These are phyloP conservation scores for Morinoia aosen DNA, from an alignment of 2,888 invertebrate genomes.

Conservation along the genomic window DNA sequence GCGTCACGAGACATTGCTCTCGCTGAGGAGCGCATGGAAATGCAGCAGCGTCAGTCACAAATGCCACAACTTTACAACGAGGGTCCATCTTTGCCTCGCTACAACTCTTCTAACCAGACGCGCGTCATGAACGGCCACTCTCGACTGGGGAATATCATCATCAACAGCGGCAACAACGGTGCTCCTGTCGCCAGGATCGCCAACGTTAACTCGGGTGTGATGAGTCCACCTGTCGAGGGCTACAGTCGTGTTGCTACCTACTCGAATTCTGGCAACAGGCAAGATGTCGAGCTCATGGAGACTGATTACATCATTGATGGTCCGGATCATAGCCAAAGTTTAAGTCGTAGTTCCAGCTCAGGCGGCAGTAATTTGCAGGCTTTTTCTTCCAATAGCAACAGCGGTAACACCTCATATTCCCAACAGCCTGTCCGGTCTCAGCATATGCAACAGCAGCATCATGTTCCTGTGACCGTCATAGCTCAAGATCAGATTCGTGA, in stretches of 20 bases:
- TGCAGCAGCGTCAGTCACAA: conserved; percentile 30
- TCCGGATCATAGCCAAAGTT: background rate
- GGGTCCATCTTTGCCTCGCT: background rate
- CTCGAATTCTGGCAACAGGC: conserved; percentile 27
- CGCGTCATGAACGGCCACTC: conserved; percentile 29
- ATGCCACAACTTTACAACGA: background rate
- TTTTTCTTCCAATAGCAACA: background rate
- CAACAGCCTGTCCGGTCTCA: background rate
- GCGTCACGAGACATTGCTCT: conserved; percentile 27
- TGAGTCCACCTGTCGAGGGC: conserved; percentile 6
- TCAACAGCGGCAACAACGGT: conserved; percentile 30
- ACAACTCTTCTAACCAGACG: background rate
- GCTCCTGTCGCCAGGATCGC: background rate
- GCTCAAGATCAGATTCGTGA: conserved; percentile 23
- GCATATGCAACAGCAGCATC: background rate
- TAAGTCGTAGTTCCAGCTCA: background rate
- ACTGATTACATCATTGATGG: background rate
- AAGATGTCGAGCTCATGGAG: conserved; percentile 14
- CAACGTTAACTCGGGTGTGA: background rate
- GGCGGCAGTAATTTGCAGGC: background rate
- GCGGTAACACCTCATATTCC: background rate
- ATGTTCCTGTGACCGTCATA: background rate
- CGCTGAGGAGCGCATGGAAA: conserved; percentile 5
- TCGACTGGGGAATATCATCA: conserved; percentile 38
- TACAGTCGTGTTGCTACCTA: background rate